Conservation (phyloP, 2,888 invertebrate genomes). For the Blastobasis lacticolella region DNA sequence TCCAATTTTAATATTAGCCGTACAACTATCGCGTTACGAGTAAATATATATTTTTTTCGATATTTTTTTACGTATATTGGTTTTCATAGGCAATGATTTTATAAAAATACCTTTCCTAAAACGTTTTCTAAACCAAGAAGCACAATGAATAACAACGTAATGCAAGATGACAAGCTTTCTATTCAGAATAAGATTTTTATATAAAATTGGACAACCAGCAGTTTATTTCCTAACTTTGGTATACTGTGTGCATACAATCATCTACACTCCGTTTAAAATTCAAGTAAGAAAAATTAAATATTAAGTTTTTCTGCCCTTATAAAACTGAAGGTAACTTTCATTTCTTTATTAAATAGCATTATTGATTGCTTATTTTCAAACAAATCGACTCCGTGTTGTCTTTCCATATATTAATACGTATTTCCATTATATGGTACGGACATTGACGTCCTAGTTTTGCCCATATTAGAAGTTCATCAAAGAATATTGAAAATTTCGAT, state of each 20-base stretch:
- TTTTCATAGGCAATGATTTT: slow-evolving; percentile 69
- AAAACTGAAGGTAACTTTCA: slow-evolving; percentile 65
- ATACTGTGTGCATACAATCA: slow-evolving; percentile 62
- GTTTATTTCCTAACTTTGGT: slow-evolving; percentile 73
- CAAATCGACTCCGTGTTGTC: slow-evolving; percentile 40
- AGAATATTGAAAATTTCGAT: slow-evolving; percentile 46
- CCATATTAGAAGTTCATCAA: slow-evolving; percentile 48
- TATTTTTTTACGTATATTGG: slow-evolving; percentile 69
- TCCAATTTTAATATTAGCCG: slow-evolving; percentile 45
- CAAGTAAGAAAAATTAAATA: slow-evolving; percentile 40
- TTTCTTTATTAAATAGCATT: slow-evolving; percentile 46
- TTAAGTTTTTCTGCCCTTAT: slow-evolving; percentile 42
- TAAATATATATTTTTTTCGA: slow-evolving; percentile 60
- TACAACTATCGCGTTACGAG: slow-evolving; percentile 63
- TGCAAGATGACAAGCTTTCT: neutral
- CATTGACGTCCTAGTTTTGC: slow-evolving; percentile 31
- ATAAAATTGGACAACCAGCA: slow-evolving; percentile 30
- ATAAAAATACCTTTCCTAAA: slow-evolving; percentile 65
- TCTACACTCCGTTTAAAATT: slow-evolving; percentile 43
- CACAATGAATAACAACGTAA: neutral
- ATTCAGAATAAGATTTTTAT: slow-evolving; percentile 11
- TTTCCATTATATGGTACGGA: slow-evolving; percentile 39
- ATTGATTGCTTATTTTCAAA: slow-evolving; percentile 34
- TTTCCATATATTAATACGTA: slow-evolving; percentile 26
- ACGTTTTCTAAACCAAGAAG: slow-evolving; percentile 30